These are phyloP conservation scores for Danio tinwini DNA, from an alignment of 2,797 vertebrate genomes.

Conservation along the genomic window DNA sequence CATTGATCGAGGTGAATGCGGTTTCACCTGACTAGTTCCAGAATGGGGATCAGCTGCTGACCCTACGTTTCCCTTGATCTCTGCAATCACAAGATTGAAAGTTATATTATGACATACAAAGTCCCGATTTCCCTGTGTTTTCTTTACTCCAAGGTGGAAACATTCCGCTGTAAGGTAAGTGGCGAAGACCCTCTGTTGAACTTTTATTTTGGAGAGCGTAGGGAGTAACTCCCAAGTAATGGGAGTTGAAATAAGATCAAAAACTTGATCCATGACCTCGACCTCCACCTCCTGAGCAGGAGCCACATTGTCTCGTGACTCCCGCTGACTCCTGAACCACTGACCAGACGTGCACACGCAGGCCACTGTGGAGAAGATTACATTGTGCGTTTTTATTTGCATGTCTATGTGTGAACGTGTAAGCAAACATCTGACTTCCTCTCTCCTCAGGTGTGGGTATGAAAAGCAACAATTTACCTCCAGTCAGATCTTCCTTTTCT, in stretches of 20 bases:
- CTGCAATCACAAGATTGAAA: no score
- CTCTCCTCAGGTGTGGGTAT: slow-evolving; percentile 53
- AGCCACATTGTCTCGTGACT: slow-evolving; percentile 68
- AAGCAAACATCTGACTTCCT: slow-evolving; percentile 49
- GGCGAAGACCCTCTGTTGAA: slow-evolving; percentile 2
- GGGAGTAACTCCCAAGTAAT: slow-evolving; percentile 53
- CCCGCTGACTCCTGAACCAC: slow-evolving; percentile 53
- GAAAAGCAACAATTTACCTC: slow-evolving; percentile 64
- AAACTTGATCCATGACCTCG: slow-evolving; percentile 67
- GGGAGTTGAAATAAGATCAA: slow-evolving; percentile 64
- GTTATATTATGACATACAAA: no score
- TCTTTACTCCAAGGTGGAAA: no score
- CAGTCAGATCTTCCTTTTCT: slow-evolving; percentile 67
- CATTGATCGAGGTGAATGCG: no score
- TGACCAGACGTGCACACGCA: neutral
- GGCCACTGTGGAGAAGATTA: neutral
- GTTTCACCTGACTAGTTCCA: no score
- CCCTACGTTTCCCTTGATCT: no score
- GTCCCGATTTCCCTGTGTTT: no score
- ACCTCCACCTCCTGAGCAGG: slow-evolving; percentile 64
- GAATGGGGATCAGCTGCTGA: no score
- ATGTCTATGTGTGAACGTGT: neutral
- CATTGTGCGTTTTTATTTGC: neutral
- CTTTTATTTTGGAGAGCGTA: neutral
- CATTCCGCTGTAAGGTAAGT: neutral